Conservation (phyloP, 1,140 invertebrate species). For the Drosophila willistoni region DNA sequence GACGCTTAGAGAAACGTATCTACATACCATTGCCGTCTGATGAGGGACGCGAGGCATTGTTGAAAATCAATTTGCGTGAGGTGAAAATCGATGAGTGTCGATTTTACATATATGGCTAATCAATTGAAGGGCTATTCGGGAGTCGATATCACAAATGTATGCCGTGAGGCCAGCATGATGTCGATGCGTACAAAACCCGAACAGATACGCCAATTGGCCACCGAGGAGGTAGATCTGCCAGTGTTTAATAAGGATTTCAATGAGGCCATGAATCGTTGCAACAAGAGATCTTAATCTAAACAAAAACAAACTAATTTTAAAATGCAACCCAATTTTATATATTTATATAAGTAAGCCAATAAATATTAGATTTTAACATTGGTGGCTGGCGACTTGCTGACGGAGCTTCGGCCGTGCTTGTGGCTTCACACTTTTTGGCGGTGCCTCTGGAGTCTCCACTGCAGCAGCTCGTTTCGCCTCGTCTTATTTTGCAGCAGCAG, state of each 20-base stretch:
- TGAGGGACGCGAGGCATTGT: too few relatives aligned
- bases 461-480: too few relatives aligned
- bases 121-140: conserved; percentile 98
- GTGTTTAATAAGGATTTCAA: conserved; percentile 96
- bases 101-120: conserved; percentile 92
- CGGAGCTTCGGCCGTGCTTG: too few relatives aligned
- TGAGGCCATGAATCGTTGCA: conserved; percentile 96
- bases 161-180: conserved; percentile 99
- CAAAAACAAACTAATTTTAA: conserved; percentile 44
- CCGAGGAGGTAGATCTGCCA: conserved; percentile 97
- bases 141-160: conserved; percentile 99
- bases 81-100: conserved; percentile 93
- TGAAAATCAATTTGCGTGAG: too few relatives aligned
- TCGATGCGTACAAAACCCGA: conserved; percentile 97
- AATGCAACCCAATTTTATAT: too few relatives aligned
- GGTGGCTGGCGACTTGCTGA: too few relatives aligned
- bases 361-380: too few relatives aligned
- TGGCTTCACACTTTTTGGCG: too few relatives aligned
- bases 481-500: too few relatives aligned
- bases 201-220: conserved; percentile 96
- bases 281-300: conserved; percentile 86
- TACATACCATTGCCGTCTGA: conserved; percentile 99
- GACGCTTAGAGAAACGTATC: conserved; percentile 98
- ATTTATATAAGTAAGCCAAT: too few relatives aligned
- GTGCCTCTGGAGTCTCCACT: too few relatives aligned